These are phyloP conservation scores for Blera fallax DNA, from an alignment of 2,888 invertebrate species.

Conservation along the genomic window DNA sequence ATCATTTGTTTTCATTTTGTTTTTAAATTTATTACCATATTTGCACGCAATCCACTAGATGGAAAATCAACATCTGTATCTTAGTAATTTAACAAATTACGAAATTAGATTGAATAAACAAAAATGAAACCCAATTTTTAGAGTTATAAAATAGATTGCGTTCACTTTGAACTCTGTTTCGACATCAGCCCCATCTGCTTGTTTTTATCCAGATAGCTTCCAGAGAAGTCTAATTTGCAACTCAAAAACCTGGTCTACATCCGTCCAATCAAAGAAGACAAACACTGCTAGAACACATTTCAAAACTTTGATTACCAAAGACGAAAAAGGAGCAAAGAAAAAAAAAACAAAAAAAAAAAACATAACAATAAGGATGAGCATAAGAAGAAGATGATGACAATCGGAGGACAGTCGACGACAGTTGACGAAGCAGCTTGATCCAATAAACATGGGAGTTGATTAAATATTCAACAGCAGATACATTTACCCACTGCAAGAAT, in stretches of 20 bases:
- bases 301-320: conserved; percentile 37
- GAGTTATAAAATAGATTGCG: conserved; percentile 6
- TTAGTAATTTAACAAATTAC: conserved; percentile 8
- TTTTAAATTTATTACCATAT: background rate
- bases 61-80: conserved; percentile 1
- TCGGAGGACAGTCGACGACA: conserved; percentile 9
- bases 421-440: conserved; percentile 30
- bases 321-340: background rate
- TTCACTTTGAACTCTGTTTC: conserved; percentile 24
- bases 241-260: conserved; percentile 10
- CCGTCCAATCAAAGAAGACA: conserved; percentile 34
- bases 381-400: conserved; percentile 18
- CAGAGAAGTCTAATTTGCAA: conserved; percentile 24
- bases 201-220: no score
- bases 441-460: conserved; percentile 44
- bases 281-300: conserved; percentile 32
- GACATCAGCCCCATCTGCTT: background rate
- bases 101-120: conserved; percentile 1
- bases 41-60: background rate
- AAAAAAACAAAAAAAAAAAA: background rate
- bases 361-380: conserved; percentile 13
- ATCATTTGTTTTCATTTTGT: background rate
- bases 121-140: conserved; percentile 7
- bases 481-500: background rate
- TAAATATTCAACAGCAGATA: conserved; percentile 41